Conservation (phyloP, 2,797 vertebrate genomes). For the Brotula barbata region DNA sequence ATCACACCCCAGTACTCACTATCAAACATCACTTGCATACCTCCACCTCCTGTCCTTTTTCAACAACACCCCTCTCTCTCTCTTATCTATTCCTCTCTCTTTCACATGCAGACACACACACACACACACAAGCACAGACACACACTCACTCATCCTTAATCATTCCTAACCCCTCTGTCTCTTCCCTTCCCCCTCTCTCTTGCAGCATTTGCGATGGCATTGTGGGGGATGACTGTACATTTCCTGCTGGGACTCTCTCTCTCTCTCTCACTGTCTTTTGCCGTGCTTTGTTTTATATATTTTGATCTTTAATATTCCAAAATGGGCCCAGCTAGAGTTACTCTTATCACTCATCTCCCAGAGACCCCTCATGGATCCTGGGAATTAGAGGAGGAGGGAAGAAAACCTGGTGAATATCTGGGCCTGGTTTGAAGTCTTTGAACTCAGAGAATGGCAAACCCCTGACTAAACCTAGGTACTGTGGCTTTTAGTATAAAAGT, state of each 20-base stretch:
- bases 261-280: too few relatives aligned
- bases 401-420: conserved; percentile 20
- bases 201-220: conserved; percentile 24
- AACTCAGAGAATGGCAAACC: conserved; percentile 28
- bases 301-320: conserved; percentile 58
- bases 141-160: conserved; percentile 40
- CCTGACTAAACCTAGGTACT: conserved; percentile 8
- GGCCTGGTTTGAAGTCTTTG: conserved; percentile 32
- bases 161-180: conserved; percentile 28
- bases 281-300: conserved; percentile 47
- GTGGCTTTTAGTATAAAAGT: background rate
- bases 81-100: too few relatives aligned
- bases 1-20: conserved; percentile 53
- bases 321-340: conserved; percentile 36
- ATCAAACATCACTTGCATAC: conserved; percentile 39
- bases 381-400: conserved; percentile 17
- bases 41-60: conserved; percentile 14
- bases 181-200: conserved; percentile 11
- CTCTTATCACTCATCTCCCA: conserved; percentile 39
- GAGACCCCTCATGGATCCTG: conserved; percentile 23
- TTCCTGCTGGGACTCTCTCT: conserved; percentile 32
- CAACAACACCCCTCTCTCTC: conserved; percentile 8
- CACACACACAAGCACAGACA: conserved; percentile 10
- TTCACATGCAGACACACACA: too few relatives aligned
- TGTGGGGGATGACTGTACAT: conserved; percentile 31